Conservation (phyloP, 2,888 invertebrate genomes). For the Theodoxus fluviatilis region DNA sequence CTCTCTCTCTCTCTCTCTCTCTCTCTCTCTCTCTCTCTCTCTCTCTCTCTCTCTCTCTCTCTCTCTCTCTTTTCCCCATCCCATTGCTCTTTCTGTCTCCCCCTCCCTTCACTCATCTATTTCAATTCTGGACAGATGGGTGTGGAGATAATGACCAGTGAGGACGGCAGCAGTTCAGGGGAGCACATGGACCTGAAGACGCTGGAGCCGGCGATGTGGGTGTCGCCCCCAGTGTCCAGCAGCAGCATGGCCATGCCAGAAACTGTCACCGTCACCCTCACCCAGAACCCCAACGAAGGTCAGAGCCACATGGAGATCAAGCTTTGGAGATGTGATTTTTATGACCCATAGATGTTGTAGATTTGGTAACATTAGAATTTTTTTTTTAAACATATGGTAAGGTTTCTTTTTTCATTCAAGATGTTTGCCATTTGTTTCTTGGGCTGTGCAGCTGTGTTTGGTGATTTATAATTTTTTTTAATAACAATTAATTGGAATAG, state of each 20-base stretch:
- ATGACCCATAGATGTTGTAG: not conserved
- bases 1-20: too few species aligned
- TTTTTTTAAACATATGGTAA: not conserved
- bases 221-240: slow-evolving; percentile 23
- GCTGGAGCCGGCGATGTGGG: slow-evolving; percentile 24
- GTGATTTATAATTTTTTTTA: not conserved
- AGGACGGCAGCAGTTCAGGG: slow-evolving; percentile 14
- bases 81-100: not conserved
- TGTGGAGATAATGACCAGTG: slow-evolving; percentile 40
- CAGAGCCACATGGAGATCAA: not conserved
- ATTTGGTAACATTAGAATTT: not conserved
- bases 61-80: too few species aligned
- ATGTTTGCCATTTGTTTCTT: not conserved
- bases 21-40: too few species aligned
- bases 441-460: not conserved
- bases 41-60: too few species aligned
- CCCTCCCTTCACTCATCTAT: too few species aligned
- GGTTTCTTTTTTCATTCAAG: not conserved
- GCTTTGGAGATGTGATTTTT: not conserved
- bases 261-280: slow-evolving; percentile 63
- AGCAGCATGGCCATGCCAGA: slow-evolving; percentile 50
- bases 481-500: too few species aligned
- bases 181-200: not conserved
- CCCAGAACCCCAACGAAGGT: slow-evolving; percentile 61
- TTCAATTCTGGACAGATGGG: slow-evolving; percentile 37